phyloP scores from a whole-genome alignment of 2,888 invertebrate species.

The Drosophila barbarae region DNA sequence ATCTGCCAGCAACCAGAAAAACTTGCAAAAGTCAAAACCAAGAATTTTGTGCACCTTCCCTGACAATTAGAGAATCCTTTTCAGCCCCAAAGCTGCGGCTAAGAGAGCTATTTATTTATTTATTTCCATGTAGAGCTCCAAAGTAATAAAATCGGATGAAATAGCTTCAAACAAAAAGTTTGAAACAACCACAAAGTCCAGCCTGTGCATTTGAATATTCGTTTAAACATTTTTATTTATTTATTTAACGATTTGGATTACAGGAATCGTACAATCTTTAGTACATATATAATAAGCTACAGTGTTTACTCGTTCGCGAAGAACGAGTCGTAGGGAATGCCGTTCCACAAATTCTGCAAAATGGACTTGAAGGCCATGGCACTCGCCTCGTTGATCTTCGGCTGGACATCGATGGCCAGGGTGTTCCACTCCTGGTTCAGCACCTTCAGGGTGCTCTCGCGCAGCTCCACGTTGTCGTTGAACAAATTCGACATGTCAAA shows the following conservation, averaged over 20 bases:
- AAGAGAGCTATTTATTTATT: background rate
- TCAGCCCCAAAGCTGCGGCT: background rate
- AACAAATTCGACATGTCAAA: conserved; percentile 67
- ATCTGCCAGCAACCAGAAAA: background rate
- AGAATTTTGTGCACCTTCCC: background rate
- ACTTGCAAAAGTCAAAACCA: too few relatives aligned
- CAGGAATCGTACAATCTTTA: background rate
- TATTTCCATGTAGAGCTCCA: background rate
- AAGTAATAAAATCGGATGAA: conserved; percentile 1
- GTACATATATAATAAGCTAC: too few relatives aligned
- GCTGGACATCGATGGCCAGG: conserved; percentile 59
- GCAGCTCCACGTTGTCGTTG: conserved; percentile 56
- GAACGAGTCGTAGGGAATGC: conserved; percentile 62
- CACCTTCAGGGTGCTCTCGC: conserved; percentile 63
- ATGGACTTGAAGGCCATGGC: conserved; percentile 12
- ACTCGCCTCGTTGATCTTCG: conserved; percentile 49
- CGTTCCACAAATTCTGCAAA: conserved; percentile 45
- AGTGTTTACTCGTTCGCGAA: conserved; percentile 30
- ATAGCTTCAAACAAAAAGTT: conserved; percentile 1
- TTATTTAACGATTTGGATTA: background rate
- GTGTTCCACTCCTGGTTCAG: conserved; percentile 64
- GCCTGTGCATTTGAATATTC: too few relatives aligned
- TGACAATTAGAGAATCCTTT: background rate
- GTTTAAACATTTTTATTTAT: background rate
- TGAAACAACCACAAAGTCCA: background rate